These are phyloP conservation scores for Corella eumyota DNA, from an alignment of 23 tunicate genomes.

Conservation along the genomic window DNA sequence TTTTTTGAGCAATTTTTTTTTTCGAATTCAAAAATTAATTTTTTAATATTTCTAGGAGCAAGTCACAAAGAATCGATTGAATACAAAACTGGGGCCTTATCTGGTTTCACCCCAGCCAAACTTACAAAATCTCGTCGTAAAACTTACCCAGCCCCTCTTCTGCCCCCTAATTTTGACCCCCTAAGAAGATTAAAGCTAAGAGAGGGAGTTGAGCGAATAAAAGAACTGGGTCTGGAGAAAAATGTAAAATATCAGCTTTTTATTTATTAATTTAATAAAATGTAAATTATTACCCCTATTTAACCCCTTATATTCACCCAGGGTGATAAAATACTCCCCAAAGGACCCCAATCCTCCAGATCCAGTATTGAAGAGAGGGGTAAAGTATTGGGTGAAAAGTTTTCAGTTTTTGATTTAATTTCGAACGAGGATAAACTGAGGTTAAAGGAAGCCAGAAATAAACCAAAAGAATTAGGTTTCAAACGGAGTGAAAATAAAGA, in stretches of 20 bases:
- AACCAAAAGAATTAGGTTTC: conserved; percentile 33
- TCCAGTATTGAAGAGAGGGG: too few relatives aligned
- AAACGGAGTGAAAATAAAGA: conserved; percentile 1
- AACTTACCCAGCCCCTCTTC: conserved; percentile 54
- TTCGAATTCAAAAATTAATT: too few relatives aligned
- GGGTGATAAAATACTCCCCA: too few relatives aligned
- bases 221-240: conserved; percentile 18
- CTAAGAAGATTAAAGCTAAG: conserved; percentile 30
- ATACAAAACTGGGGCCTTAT: conserved; percentile 2
- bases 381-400: too few relatives aligned
- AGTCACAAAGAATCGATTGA: conserved; percentile 30
- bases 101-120: conserved; percentile 32
- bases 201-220: conserved; percentile 15
- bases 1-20: too few relatives aligned
- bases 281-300: too few relatives aligned
- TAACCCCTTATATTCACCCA: too few relatives aligned
- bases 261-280: too few relatives aligned
- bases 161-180: conserved; percentile 65
- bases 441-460: conserved; percentile 35
- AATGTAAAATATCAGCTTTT: too few relatives aligned
- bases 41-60: too few relatives aligned
- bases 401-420: conserved; percentile 62
- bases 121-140: conserved; percentile 2
- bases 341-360: too few relatives aligned
- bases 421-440: conserved; percentile 40